Percentiles rank a stretch among this genome's conserved stretches.
Conservation (phyloP, 2,797 vertebrate species). For the Bufotes viridis region DNA sequence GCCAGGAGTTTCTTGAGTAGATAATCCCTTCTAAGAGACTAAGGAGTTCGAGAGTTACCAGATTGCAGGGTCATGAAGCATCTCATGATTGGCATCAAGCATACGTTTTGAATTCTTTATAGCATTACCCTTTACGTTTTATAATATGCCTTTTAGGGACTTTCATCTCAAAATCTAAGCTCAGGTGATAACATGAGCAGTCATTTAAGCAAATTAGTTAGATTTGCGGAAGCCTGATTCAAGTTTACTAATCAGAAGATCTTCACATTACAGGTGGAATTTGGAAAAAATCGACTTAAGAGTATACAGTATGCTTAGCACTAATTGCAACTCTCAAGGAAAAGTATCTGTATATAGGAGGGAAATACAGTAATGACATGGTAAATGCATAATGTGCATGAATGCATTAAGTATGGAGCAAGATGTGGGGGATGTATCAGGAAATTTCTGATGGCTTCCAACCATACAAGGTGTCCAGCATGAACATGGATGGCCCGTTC, state of each 20-base stretch:
- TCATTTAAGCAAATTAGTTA: slow-evolving; percentile 31
- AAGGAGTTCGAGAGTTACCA: too few species aligned
- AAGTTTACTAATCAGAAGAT: slow-evolving; percentile 24
- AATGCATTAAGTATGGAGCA: neutral
- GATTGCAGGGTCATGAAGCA: neutral
- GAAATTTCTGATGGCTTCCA: neutral
- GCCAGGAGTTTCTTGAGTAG: neutral
- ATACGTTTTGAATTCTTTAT: neutral
- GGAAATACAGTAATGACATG: neutral
- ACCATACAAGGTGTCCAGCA: neutral
- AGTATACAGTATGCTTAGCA: neutral
- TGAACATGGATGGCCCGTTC: neutral
- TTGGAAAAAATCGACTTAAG: slow-evolving; percentile 20
- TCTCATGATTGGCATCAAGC: neutral
- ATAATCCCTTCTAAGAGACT: neutral
- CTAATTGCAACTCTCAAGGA: slow-evolving; percentile 15
- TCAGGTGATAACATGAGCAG: neutral
- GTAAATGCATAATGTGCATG: slow-evolving; percentile 3
- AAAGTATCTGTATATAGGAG: neutral
- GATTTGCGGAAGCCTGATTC: slow-evolving; percentile 12
- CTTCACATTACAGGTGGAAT: slow-evolving; percentile 30
- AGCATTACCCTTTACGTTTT: neutral
- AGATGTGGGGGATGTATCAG: neutral
- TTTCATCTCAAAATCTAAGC: neutral
- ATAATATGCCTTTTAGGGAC: neutral